phyloP scores from a whole-genome alignment of 2,888 invertebrate genomes.

The Cryptocephalus primarius region DNA sequence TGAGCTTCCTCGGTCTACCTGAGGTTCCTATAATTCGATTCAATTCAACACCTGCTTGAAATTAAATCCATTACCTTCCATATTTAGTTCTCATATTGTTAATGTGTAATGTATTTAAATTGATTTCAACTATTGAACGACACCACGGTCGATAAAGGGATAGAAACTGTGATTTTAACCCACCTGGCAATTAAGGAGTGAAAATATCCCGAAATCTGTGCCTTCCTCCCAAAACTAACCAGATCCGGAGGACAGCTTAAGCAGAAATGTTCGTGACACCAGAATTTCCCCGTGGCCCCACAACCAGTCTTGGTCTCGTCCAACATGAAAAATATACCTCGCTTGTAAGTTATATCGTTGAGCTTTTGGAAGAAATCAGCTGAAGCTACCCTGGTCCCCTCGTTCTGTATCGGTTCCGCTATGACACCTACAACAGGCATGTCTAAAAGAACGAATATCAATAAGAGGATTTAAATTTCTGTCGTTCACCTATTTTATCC shows the following conservation, averaged over 20 bases:
- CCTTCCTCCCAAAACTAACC: conserved; percentile 96
- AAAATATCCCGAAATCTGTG: conserved; percentile 94
- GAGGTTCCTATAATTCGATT: no score
- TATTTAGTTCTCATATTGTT: no score
- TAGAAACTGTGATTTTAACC: conserved; percentile 18
- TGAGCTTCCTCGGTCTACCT: no score
- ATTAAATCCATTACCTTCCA: no score
- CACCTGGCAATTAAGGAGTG: conserved; percentile 63
- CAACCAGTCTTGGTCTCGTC: conserved; percentile 99
- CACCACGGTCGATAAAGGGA: background rate
- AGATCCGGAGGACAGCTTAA: conserved; percentile 79
- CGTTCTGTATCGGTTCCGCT: conserved; percentile 92
- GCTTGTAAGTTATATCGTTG: conserved; percentile 66
- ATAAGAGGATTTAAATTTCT: no score
- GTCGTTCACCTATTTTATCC: no score
- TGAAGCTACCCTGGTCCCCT: conserved; percentile 83
- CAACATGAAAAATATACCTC: conserved; percentile 69
- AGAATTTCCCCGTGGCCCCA: conserved; percentile 95
- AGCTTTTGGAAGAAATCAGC: conserved; percentile 78
- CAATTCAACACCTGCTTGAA: no score
- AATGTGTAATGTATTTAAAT: no score
- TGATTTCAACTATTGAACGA: no score
- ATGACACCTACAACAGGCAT: conserved; percentile 67
- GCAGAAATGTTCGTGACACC: conserved; percentile 89
- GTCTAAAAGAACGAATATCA: conserved; percentile 37